A percentile compares a stretch with the other conserved stretches of the same genome.
phyloP scores from a whole-genome alignment of 2,888 invertebrate genomes.

The Eulithis testata region DNA sequence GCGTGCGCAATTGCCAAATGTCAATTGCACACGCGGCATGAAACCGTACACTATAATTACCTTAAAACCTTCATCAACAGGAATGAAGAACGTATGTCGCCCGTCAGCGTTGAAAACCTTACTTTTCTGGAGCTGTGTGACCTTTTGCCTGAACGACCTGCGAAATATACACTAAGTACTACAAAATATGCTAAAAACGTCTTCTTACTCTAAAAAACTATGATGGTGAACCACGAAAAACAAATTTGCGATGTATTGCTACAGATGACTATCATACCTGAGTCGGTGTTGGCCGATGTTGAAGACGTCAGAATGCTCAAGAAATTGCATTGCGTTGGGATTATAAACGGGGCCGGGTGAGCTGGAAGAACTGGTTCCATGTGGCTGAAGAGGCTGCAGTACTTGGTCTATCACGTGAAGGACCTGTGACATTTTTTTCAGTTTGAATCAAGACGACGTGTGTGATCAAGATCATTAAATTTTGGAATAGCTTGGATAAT shows the following conservation, averaged over 20 bases:
- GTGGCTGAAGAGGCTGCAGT: slow-evolving; percentile 89
- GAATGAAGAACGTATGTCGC: slow-evolving; percentile 94
- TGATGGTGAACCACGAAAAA: too few relatives aligned
- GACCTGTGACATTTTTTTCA: slow-evolving; percentile 81
- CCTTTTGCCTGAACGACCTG: slow-evolving; percentile 91
- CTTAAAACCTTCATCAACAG: slow-evolving; percentile 95
- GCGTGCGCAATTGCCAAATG: too few relatives aligned
- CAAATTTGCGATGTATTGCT: too few relatives aligned
- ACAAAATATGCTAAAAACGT: too few relatives aligned
- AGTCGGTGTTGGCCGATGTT: slow-evolving; percentile 89
- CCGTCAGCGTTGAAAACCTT: slow-evolving; percentile 91
- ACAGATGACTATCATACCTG: slow-evolving; percentile 75
- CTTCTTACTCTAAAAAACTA: too few relatives aligned
- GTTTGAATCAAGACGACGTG: background rate
- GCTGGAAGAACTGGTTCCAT: slow-evolving; percentile 84
- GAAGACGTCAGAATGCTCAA: slow-evolving; percentile 90
- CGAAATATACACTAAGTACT: slow-evolving; percentile 42
- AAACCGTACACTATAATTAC: slow-evolving; percentile 76
- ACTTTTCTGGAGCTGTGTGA: slow-evolving; percentile 88
- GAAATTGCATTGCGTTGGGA: slow-evolving; percentile 92
- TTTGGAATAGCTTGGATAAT: too few relatives aligned
- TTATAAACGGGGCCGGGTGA: slow-evolving; percentile 88
- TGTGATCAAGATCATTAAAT: too few relatives aligned
- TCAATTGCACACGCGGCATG: too few relatives aligned
- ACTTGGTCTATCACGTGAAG: slow-evolving; percentile 95